These are phyloP conservation scores for Hydrochoerus hydrochaeris DNA, from an alignment of 2,113 vertebrate genomes.

Conservation along the genomic window DNA sequence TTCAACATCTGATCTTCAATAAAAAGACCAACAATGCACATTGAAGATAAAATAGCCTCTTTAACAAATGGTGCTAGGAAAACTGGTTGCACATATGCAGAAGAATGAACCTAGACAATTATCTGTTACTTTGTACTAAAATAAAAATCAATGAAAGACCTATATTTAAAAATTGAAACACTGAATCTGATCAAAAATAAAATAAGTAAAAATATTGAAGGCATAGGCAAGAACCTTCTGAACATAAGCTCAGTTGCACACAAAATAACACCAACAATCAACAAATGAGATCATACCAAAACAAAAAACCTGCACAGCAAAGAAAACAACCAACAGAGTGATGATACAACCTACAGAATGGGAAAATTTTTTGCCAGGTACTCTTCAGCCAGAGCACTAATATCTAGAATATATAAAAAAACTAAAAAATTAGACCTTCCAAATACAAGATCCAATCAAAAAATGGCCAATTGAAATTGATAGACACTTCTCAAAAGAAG, in stretches of 20 bases:
- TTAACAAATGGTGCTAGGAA: background rate
- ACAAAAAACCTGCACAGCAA: background rate
- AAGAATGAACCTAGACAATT: background rate
- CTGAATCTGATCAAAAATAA: background rate
- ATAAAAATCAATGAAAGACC: background rate
- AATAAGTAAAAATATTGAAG: background rate
- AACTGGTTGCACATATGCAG: background rate
- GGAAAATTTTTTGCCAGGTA: background rate
- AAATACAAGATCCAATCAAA: background rate
- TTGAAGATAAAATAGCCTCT: background rate
- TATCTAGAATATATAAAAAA: background rate
- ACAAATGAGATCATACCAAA: background rate
- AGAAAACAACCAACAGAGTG: background rate
- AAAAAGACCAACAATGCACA: background rate
- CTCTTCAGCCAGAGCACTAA: background rate
- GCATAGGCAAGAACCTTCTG: background rate
- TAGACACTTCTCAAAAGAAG: background rate
- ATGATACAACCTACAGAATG: background rate
- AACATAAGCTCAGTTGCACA: background rate
- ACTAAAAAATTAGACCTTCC: background rate
- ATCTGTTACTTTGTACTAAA: background rate
- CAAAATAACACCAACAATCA: background rate
- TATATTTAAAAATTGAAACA: background rate
- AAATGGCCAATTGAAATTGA: background rate
- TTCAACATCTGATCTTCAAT: conserved; percentile 4